phyloP scores from a whole-genome alignment of 2,888 invertebrate species.

The Conops quadrifasciatus region DNA sequence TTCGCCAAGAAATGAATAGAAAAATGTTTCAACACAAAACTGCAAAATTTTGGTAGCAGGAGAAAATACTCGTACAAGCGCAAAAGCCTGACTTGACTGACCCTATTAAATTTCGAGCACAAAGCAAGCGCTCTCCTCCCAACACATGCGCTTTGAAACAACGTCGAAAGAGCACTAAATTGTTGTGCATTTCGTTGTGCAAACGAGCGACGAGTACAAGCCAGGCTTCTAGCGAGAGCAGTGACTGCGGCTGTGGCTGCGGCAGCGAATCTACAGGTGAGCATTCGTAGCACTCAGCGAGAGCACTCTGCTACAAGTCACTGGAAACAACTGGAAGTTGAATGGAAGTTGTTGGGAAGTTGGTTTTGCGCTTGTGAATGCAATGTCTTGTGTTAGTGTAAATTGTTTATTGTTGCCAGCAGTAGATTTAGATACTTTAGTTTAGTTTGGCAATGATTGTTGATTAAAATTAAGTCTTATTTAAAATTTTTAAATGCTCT shows the following conservation, averaged over 20 bases:
- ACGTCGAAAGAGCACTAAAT: slow-evolving; percentile 53
- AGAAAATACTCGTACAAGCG: neutral
- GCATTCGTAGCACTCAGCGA: neutral
- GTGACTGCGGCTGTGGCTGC: no score
- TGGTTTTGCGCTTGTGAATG: no score
- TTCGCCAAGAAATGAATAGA: no score
- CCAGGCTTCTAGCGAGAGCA: slow-evolving; percentile 7
- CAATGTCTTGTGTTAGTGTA: neutral
- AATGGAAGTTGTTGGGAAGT: no score
- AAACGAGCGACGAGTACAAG: slow-evolving; percentile 15
- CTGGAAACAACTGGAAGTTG: neutral
- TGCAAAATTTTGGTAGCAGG: neutral
- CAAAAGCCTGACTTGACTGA: neutral
- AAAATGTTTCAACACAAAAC: no score
- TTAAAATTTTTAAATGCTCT: no score
- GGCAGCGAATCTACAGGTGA: neutral
- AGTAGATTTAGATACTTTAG: neutral
- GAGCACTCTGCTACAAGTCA: neutral
- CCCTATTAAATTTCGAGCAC: slow-evolving; percentile 5
- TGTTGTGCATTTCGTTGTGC: slow-evolving; percentile 40
- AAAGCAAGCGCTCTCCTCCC: slow-evolving; percentile 40
- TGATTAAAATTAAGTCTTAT: no score
- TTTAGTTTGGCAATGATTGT: no score
- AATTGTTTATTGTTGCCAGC: neutral
- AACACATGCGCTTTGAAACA: slow-evolving; percentile 52